These are phyloP conservation scores for Stegana nigrithorax DNA, from an alignment of 2,888 invertebrate species.

Conservation along the genomic window DNA sequence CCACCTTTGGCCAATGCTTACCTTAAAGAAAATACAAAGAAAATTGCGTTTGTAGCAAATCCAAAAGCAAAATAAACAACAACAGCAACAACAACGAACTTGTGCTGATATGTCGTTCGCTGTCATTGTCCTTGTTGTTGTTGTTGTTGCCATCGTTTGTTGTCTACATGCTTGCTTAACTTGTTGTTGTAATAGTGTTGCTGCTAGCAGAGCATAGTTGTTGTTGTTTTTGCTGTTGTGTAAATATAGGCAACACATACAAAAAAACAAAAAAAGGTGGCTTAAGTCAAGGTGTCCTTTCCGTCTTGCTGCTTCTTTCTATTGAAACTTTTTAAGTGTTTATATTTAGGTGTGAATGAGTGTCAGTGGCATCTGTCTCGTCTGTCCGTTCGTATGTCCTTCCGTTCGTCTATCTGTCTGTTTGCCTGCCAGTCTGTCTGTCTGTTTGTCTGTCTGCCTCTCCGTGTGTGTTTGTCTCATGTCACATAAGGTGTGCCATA, in stretches of 20 bases:
- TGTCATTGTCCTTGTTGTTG: neutral
- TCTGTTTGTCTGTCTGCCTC: too few relatives aligned
- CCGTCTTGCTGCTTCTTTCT: neutral
- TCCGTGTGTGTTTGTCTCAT: neutral
- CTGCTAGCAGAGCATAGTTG: too few relatives aligned
- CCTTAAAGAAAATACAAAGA: conserved; percentile 54
- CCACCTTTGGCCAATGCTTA: too few relatives aligned
- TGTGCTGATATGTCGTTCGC: neutral
- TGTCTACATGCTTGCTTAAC: too few relatives aligned
- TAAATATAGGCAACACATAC: conserved; percentile 12
- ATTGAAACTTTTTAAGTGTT: neutral
- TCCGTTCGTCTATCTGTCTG: too few relatives aligned
- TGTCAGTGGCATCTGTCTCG: neutral
- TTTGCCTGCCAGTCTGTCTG: too few relatives aligned
- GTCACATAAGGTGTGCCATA: neutral
- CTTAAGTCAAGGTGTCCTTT: too few relatives aligned
- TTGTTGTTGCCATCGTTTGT: neutral
- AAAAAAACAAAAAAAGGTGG: too few relatives aligned
- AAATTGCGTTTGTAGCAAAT: conserved; percentile 61
- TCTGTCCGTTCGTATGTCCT: too few relatives aligned
- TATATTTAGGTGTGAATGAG: conserved; percentile 11
- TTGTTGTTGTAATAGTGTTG: too few relatives aligned
- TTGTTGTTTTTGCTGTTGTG: neutral
- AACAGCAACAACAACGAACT: too few relatives aligned
- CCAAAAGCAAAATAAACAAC: conserved; percentile 57